A percentile compares a stretch with the other conserved stretches of the same genome.
phyloP scores from a whole-genome alignment of 2,888 invertebrate species.

The Mystacides longicornis region DNA sequence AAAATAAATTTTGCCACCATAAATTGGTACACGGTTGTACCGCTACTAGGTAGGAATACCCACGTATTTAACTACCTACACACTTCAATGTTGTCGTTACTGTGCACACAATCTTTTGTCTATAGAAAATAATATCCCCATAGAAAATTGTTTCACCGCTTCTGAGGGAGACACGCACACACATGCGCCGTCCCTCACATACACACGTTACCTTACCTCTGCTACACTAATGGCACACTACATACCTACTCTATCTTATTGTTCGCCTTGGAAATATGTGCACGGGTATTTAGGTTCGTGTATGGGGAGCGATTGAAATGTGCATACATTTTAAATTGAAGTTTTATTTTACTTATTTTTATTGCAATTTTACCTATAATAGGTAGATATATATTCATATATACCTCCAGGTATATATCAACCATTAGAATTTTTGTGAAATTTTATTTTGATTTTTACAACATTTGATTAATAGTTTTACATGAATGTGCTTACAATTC shows the following conservation, averaged over 20 bases:
- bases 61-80: too few relatives aligned
- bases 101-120: not conserved
- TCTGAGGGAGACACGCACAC: not conserved
- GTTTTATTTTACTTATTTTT: not conserved
- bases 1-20: too few relatives aligned
- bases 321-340: slow-evolving; percentile 5
- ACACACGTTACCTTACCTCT: not conserved
- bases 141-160: slow-evolving; percentile 1
- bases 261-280: not conserved
- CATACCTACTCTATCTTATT: not conserved
- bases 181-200: not conserved
- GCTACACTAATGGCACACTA: not conserved
- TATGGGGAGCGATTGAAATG: slow-evolving; percentile 3
- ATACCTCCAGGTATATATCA: too few relatives aligned
- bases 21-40: too few relatives aligned
- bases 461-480: too few relatives aligned
- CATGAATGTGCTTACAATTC: too few relatives aligned
- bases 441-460: too few relatives aligned
- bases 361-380: not conserved
- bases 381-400: too few relatives aligned
- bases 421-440: too few relatives aligned
- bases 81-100: too few relatives aligned
- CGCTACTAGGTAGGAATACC: too few relatives aligned
- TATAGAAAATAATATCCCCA: slow-evolving; percentile 1
- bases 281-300: too few relatives aligned